Percentiles rank a stretch among this genome's conserved stretches.
phyloP scores from a whole-genome alignment of 2,888 invertebrate genomes.

The Leucozona laternaria region DNA sequence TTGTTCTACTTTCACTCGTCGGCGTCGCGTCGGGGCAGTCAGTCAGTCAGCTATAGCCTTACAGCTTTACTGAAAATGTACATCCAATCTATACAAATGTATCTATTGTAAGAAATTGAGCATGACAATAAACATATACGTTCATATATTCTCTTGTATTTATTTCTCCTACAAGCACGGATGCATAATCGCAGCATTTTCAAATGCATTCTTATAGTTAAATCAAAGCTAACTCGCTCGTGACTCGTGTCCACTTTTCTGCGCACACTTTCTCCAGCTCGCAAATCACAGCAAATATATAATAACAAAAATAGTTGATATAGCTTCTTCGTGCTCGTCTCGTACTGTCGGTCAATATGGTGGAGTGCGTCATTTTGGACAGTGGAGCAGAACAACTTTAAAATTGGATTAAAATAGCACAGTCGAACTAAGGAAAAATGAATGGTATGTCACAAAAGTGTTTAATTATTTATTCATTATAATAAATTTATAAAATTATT shows the following conservation, averaged over 20 bases:
- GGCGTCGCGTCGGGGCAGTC: neutral
- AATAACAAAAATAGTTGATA: neutral
- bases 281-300: slow-evolving; percentile 10
- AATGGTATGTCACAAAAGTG: too few species aligned
- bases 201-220: slow-evolving; percentile 56
- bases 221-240: slow-evolving; percentile 64
- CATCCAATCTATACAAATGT: slow-evolving; percentile 53
- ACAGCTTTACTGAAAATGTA: slow-evolving; percentile 36
- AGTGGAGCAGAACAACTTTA: neutral
- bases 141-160: neutral
- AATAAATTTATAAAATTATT: too few species aligned
- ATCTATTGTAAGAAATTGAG: slow-evolving; percentile 66
- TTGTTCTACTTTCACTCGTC: slow-evolving; percentile 69
- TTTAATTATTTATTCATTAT: too few species aligned
- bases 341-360: slow-evolving; percentile 7
- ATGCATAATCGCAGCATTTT: slow-evolving; percentile 50
- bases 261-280: slow-evolving; percentile 63
- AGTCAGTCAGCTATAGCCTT: neutral
- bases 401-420: neutral
- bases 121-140: slow-evolving; percentile 42
- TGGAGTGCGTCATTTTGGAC: slow-evolving; percentile 3
- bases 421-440: neutral
- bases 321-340: slow-evolving; percentile 3
- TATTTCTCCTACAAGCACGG: slow-evolving; percentile 34
- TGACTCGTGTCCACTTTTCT: slow-evolving; percentile 70